Evolutionary conservation across 2,113 vertebrate species (phyloP).

Genomic region (Pungitius pungitius): DNA sequence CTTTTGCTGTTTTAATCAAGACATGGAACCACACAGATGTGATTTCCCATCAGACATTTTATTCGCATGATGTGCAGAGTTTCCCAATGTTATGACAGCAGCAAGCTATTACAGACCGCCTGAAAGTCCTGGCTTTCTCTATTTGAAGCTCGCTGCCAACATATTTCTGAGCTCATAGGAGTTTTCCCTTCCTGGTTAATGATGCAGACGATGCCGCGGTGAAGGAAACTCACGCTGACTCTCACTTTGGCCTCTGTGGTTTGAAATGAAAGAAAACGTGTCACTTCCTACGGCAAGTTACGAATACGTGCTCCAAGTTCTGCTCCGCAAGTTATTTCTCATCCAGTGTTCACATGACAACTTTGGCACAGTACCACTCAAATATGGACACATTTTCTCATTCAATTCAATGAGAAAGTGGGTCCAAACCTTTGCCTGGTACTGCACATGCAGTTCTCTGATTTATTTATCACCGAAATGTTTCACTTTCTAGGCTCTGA

Average conservation of each 20-base stretch:
- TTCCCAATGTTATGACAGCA: constrained; percentile 49
- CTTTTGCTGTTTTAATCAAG: background rate
- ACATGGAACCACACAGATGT: constrained; percentile 3
- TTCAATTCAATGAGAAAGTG: no score
- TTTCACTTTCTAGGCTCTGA: background rate
- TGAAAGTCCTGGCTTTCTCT: constrained; percentile 59
- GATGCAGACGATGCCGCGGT: background rate
- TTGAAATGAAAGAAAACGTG: background rate
- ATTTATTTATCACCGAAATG: background rate
- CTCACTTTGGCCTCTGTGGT: background rate
- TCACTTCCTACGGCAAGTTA: background rate
- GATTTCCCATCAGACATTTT: constrained; percentile 25
- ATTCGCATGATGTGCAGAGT: constrained; percentile 9
- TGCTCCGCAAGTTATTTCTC: background rate
- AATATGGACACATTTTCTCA: no score
- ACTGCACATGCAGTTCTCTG: background rate
- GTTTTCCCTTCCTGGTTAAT: constrained; percentile 41
- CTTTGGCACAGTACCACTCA: background rate
- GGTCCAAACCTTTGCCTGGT: no score
- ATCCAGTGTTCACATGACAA: background rate
- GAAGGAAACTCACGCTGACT: background rate
- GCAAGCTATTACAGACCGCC: constrained; percentile 5
- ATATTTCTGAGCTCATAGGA: constrained; percentile 22
- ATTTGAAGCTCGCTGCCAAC: constrained; percentile 4
- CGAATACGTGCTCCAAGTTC: background rate